A percentile compares a stretch with the other conserved stretches of the same genome.
phyloP scores from a whole-genome alignment of 2,888 invertebrate species.

The Sepiola atlantica region DNA sequence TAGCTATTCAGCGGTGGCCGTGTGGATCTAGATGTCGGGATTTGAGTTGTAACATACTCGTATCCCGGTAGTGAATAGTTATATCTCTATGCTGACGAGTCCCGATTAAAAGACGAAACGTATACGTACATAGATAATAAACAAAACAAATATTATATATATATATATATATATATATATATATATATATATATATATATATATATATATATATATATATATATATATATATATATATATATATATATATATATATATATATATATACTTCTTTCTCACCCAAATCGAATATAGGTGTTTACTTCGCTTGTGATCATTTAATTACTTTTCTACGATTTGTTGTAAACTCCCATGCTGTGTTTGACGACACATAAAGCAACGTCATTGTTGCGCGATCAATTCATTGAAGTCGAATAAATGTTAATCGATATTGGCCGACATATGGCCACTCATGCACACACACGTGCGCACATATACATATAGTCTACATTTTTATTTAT shows the following conservation, averaged over 20 bases:
- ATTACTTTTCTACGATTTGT: neutral
- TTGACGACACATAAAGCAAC: too few relatives aligned
- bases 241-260: neutral
- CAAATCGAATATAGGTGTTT: conserved; percentile 48
- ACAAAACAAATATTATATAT: neutral
- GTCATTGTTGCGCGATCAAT: too few relatives aligned
- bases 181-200: conserved; percentile 37
- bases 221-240: conserved; percentile 33
- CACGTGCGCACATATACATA: neutral
- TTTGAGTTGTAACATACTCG: too few relatives aligned
- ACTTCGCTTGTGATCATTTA: neutral
- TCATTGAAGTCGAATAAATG: neutral
- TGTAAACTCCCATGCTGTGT: too few relatives aligned
- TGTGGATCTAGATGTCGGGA: too few relatives aligned
- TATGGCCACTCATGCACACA: neutral
- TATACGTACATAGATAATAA: neutral
- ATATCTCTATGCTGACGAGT: neutral
- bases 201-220: conserved; percentile 40
- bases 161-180: conserved; percentile 38
- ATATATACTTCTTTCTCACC: conserved; percentile 1
- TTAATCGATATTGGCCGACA: neutral
- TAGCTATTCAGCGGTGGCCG: too few relatives aligned
- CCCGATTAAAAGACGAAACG: neutral
- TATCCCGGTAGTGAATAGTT: neutral
- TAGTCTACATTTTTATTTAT: neutral